Evolutionary conservation across 2,113 vertebrate genomes (phyloP).

Genomic region (Pongo abelii): DNA sequence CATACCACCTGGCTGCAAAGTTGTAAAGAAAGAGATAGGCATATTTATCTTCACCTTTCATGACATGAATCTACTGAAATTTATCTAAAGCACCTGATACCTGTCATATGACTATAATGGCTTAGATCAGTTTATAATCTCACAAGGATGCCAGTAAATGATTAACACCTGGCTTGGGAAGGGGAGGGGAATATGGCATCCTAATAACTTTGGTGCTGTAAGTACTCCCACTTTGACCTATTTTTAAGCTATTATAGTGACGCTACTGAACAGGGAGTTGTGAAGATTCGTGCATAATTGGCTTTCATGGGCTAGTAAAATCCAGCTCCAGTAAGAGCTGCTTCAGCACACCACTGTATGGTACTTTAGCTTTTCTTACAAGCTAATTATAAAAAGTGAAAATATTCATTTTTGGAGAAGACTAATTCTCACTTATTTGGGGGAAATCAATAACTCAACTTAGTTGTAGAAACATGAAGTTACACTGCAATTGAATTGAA

Average conservation of each 20-base stretch:
- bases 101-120: not conserved
- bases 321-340: not conserved
- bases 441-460: not conserved
- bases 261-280: not conserved
- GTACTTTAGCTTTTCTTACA: not conserved
- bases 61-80: not conserved
- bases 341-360: not conserved
- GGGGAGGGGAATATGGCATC: not conserved
- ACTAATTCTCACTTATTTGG: not conserved
- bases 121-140: not conserved
- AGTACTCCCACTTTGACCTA: not conserved
- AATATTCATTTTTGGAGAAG: slow-evolving; percentile 2
- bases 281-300: not conserved
- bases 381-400: not conserved
- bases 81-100: not conserved
- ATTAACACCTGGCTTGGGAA: not conserved
- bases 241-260: not conserved
- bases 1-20: not conserved
- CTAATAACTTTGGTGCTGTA: not conserved
- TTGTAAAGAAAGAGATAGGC: not conserved
- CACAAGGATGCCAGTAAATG: not conserved
- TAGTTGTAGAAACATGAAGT: not conserved
- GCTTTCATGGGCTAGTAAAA: not conserved
- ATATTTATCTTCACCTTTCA: not conserved
- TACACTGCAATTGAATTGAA: not conserved